Percentiles rank a stretch among this genome's conserved stretches.
phyloP scores from a whole-genome alignment of 1,140 invertebrate species.

The Bombus superbus region DNA sequence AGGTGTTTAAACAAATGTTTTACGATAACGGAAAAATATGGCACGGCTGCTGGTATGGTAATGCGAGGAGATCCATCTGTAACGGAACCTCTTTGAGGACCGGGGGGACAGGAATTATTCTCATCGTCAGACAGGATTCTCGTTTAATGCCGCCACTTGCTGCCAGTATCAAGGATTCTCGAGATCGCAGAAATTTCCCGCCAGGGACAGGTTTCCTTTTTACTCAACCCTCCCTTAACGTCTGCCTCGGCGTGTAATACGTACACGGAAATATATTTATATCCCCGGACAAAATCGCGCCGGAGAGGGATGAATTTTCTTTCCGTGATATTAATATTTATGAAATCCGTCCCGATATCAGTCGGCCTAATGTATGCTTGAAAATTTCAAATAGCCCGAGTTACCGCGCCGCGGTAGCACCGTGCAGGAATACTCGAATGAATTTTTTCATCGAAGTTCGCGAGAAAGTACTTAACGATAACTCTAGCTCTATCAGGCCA shows the following conservation, averaged over 20 bases:
- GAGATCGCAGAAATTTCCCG: conserved; percentile 36
- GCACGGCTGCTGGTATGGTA: neutral
- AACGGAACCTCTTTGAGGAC: neutral
- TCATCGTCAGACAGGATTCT: conserved; percentile 29
- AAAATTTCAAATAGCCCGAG: conserved; percentile 22
- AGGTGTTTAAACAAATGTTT: conserved; percentile 45
- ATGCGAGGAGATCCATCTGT: conserved; percentile 25
- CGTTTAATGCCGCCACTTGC: conserved; percentile 42
- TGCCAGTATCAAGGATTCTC: conserved; percentile 24
- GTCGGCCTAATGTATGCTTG: conserved; percentile 14
- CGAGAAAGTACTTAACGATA: neutral
- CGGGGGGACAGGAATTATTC: conserved; percentile 16
- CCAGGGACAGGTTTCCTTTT: conserved; percentile 25
- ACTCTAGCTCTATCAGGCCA: neutral
- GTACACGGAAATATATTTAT: conserved; percentile 32
- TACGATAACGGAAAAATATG: conserved; percentile 22
- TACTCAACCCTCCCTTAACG: neutral
- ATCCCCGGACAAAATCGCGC: conserved; percentile 3
- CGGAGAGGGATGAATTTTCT: conserved; percentile 23
- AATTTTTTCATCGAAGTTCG: conserved; percentile 1
- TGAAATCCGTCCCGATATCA: conserved; percentile 30
- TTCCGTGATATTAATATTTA: conserved; percentile 39
- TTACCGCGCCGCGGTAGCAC: neutral
- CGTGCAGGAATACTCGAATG: conserved; percentile 19
- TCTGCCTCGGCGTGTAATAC: neutral